Evolutionary conservation across 1,140 invertebrate species (phyloP).

Genomic region (Drosophila sproati): DNA sequence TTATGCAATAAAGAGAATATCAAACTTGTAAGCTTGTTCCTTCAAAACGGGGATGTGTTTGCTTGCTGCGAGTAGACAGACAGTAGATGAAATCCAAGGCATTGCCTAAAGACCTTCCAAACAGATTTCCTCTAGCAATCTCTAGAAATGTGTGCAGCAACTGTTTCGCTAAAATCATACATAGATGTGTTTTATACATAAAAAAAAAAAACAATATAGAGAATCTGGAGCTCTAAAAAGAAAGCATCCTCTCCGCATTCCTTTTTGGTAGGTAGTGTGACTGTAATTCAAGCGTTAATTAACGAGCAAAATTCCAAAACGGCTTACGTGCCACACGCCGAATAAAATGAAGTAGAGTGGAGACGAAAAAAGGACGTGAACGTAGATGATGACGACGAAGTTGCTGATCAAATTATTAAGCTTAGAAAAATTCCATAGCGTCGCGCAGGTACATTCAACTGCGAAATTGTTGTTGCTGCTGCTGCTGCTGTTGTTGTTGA

Average conservation of each 20-base stretch:
- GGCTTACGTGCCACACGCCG: constrained; percentile 50
- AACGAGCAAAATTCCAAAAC: constrained; percentile 50
- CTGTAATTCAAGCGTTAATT: constrained; percentile 63
- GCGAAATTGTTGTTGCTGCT: constrained; percentile 16
- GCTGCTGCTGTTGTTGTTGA: constrained; percentile 1
- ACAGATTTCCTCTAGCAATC: constrained; percentile 26
- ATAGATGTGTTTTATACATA: constrained; percentile 18
- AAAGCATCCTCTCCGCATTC: not conserved
- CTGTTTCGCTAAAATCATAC: constrained; percentile 52
- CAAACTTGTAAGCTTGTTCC: constrained; percentile 57
- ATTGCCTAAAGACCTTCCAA: constrained; percentile 17
- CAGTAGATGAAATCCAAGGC: constrained; percentile 9
- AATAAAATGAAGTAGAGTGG: constrained; percentile 10
- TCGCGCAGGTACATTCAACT: constrained; percentile 51
- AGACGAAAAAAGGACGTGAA: constrained; percentile 23
- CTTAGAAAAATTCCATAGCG: constrained; percentile 23
- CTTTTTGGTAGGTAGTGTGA: not conserved
- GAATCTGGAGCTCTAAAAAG: not conserved
- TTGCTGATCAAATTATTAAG: not conserved
- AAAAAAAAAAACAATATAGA: not conserved
- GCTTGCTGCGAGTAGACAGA: not conserved
- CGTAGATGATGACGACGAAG: constrained; percentile 22
- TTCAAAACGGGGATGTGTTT: constrained; percentile 9
- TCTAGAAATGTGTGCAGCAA: constrained; percentile 42
- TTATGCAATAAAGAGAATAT: constrained; percentile 41